Base-by-base conservation (phyloP, 1,140 invertebrate species). In the Drosophila baimaii region DNA sequence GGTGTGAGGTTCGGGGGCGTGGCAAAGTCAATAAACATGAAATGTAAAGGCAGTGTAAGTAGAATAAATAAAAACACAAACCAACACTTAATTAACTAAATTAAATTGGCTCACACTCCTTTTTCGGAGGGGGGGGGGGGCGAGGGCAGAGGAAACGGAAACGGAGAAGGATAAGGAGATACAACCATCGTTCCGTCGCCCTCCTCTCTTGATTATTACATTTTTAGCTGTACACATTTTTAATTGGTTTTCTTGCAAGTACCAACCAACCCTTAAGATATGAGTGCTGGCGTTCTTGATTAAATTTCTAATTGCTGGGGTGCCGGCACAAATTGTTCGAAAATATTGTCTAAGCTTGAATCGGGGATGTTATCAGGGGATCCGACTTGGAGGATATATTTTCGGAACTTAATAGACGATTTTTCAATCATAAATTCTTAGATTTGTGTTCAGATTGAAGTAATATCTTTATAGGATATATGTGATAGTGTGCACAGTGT, bases 21-120 rank as follows among this genome's bases (percentile, higher is more conserved):
- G 77, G 77, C 55, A 74, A 71, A 88, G 83, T 88, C 83, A 88
- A 88, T 88, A 88, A 88, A 88, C 84, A 88, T 78, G 80, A 69
- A 88, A 88, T 80, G 80, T 84, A 81, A 89, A 89, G 83, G 84
- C 68, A 84, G 51, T 29, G 65, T 64, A 81, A 78, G 88, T 57
- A 75, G 77, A 84, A 84, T 89, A 88, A 90, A 88, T 89, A 88
- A 81, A 77, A 64, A 80, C 73, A 66, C 46, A 44, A 85, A 68
- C 44, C 73, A 77, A 59, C 71, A 69, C 78, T 90, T 88, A 84
- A 88, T 88, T 88, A 88, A 88, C 80, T 74, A 89, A 88, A 88
- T 88, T 90, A 89, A 88, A 89, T 88, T 88, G 66, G 59, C 72
- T 61, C 63, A 51, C 52, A 41, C 68, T 71, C 47, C 58, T 31